These are phyloP conservation scores for Drosophila engyochracea DNA, from an alignment of 2,888 invertebrate species.

Conservation along the genomic window DNA sequence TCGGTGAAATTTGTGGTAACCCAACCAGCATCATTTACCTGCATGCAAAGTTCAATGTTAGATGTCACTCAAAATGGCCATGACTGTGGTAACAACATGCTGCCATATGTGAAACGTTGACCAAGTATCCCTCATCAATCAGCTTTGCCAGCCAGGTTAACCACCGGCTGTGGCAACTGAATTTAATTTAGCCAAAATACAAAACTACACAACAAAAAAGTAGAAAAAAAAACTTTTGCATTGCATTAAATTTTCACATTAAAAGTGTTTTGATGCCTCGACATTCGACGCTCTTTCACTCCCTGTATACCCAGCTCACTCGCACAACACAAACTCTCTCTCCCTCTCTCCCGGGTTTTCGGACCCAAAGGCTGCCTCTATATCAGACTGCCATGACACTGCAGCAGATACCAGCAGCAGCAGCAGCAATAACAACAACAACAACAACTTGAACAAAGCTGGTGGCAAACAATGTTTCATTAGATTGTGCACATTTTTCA, in stretches of 20 bases:
- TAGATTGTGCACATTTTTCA: slow-evolving; percentile 37
- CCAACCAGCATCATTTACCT: slow-evolving; percentile 22
- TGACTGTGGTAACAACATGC: slow-evolving; percentile 4
- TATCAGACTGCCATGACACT: slow-evolving; percentile 35
- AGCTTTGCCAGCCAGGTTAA: slow-evolving; percentile 42
- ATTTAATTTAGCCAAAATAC: slow-evolving; percentile 23
- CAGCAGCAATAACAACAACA: not conserved
- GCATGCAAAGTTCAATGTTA: slow-evolving; percentile 73
- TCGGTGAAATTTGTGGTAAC: slow-evolving; percentile 54
- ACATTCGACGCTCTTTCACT: slow-evolving; percentile 29
- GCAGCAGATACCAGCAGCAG: slow-evolving; percentile 27
- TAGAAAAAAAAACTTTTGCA: slow-evolving; percentile 31
- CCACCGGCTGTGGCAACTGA: slow-evolving; percentile 27
- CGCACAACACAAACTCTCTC: slow-evolving; percentile 7
- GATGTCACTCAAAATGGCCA: slow-evolving; percentile 71
- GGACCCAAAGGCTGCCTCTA: slow-evolving; percentile 22
- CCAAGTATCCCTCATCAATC: slow-evolving; percentile 63
- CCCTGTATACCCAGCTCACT: not conserved
- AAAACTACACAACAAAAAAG: not conserved
- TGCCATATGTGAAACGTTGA: slow-evolving; percentile 40
- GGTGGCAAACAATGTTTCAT: slow-evolving; percentile 45
- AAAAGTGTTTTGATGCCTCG: slow-evolving; percentile 55
- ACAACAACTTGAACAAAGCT: not conserved
- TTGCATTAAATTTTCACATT: slow-evolving; percentile 51
- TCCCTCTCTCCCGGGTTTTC: not conserved